Conservation (phyloP, 1,140 invertebrate genomes). For the Druon quercuslanigerum region DNA sequence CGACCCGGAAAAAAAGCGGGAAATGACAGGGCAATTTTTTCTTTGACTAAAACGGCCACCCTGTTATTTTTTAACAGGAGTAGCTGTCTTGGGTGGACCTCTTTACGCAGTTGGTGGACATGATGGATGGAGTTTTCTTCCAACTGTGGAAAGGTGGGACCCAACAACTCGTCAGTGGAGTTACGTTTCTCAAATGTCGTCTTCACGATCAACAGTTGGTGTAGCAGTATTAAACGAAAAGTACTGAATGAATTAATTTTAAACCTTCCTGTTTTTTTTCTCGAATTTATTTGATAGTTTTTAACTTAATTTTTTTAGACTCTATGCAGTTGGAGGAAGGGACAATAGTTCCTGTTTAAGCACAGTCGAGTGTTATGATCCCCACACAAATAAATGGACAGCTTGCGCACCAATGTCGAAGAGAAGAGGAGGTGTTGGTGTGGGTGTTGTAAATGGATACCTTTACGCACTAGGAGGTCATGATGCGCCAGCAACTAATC, state of each 20-base stretch:
- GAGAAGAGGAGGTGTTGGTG: slow-evolving; percentile 91
- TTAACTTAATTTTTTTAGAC: slow-evolving; percentile 68
- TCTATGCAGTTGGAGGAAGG: slow-evolving; percentile 95
- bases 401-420: slow-evolving; percentile 92
- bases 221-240: slow-evolving; percentile 90
- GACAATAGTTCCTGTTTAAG: slow-evolving; percentile 93
- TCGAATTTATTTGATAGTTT: slow-evolving; percentile 25
- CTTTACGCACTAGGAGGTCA: slow-evolving; percentile 92
- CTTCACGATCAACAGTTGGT: slow-evolving; percentile 90
- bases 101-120: slow-evolving; percentile 97
- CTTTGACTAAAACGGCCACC: too few species aligned
- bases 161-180: slow-evolving; percentile 90
- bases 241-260: slow-evolving; percentile 64
- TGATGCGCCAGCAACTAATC: slow-evolving; percentile 90
- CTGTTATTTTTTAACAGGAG: slow-evolving; percentile 76
- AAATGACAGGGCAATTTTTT: too few species aligned
- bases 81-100: slow-evolving; percentile 90
- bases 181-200: slow-evolving; percentile 90
- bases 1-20: too few species aligned
- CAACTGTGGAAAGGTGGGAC: slow-evolving; percentile 95
- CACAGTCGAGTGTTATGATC: slow-evolving; percentile 95
- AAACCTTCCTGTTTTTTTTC: neutral
- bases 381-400: slow-evolving; percentile 92
- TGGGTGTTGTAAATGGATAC: slow-evolving; percentile 88
- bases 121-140: slow-evolving; percentile 95